Evolutionary conservation across 2,113 vertebrate species (phyloP).

Genomic region (Theristicus caerulescens): DNA sequence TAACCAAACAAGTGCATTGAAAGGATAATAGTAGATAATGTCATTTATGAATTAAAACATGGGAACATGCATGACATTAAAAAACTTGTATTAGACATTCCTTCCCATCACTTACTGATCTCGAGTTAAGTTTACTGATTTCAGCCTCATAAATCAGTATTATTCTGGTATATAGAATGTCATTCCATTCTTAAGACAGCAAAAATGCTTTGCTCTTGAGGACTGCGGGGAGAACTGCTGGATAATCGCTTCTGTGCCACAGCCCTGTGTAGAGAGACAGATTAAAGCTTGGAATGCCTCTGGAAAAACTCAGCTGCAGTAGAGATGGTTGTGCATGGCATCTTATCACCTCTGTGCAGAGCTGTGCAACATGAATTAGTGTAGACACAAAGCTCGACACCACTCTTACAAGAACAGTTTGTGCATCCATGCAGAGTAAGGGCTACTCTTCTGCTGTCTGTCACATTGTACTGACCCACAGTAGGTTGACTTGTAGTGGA

Average conservation of each 20-base stretch:
- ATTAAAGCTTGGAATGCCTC: not conserved
- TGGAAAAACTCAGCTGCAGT: not conserved
- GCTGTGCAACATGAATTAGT: not conserved
- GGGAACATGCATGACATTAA: not conserved
- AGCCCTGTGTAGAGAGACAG: not conserved
- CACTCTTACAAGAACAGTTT: fast-evolving
- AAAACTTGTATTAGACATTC: not conserved
- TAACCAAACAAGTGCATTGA: slow-evolving; percentile 1
- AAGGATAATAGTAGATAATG: slow-evolving; percentile 8
- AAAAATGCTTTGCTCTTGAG: not conserved
- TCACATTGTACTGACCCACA: not conserved
- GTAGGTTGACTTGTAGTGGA: not conserved
- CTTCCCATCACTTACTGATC: not conserved
- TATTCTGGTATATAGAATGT: not conserved
- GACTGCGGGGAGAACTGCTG: not conserved
- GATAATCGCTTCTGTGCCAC: not conserved
- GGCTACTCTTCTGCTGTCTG: not conserved
- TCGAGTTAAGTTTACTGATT: not conserved
- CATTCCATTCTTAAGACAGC: not conserved
- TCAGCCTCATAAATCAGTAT: not conserved
- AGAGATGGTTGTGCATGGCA: not conserved
- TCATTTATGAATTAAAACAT: not conserved
- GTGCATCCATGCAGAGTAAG: not conserved
- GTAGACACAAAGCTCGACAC: fast-evolving
- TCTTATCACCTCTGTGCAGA: not conserved